Evolutionary conservation across 2,113 vertebrate species (phyloP), one percentile per base, ranked within the genome.

Genomic region (Tor tambroides): DNA sequence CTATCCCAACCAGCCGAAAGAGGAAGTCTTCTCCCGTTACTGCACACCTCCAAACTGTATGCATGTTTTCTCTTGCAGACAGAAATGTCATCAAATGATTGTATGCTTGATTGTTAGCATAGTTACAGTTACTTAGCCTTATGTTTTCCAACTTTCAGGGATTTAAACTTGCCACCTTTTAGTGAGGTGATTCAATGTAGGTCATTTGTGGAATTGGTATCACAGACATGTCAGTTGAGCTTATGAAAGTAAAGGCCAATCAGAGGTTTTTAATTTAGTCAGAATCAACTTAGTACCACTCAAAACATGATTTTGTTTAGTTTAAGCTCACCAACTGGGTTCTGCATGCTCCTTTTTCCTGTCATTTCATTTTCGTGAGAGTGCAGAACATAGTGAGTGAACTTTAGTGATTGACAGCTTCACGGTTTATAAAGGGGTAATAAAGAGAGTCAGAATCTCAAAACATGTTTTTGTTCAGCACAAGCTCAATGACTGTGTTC

Each of bases 11-110:
- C 94, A 97, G 91, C 96, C 97, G 49, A 99, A 99, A 92, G 98
- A 99, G 0, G 98, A 99, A 85, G 97, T 99, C 23, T 99, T 99
- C 94, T 98, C 98, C 91, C 99, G 99, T 89, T 99, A 99, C 89
- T 99, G 99, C 95, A 99, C 97, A 9, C 98, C 98, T n/a, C 86
- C 88, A 35, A 88, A 89, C 79, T 84, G 89, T 90, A 89, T 71
- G 43, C 49, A 21, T 32, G 15, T 30, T 19, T 21, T 19, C 28
- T 78, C 28, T 54, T 78, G 5, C 49, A 32, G 15, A 51, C 15
- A 78, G 0, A 56, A 51, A 54, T 78, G 71, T 41, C 21, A 72
- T 61, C 23, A 61, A n/a, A n/a, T 61, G 8, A 35, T 17, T 71
- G 26, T 35, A 8, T 23, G 12, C 23, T 51, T 28, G 41, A 4